Evolutionary conservation across 1,140 invertebrate genomes (phyloP), one percentile per base, ranked within the genome.

Genomic region (Calosoma granatense): DNA sequence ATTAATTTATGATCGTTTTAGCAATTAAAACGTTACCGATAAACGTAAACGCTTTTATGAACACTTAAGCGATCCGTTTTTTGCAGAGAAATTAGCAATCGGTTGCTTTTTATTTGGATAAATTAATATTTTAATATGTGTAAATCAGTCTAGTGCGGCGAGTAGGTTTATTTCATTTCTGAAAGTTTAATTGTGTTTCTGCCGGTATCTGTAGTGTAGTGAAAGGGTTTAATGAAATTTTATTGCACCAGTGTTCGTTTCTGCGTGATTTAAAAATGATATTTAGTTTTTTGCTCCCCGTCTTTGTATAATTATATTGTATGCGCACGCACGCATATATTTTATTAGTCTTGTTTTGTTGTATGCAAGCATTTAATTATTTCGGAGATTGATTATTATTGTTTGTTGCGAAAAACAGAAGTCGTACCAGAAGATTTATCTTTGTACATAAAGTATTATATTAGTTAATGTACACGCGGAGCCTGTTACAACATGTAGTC

Each of bases 161-260:
- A n/a, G 26, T 4, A 14, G 14, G 6, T 14, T 14, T 30, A 30
- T 6, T 30, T 30, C 26, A 30, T 14, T 30, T 4, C 26, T 47
- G 41, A 47, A 47, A 17, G 9, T 47, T 47, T 47, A 11, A 47
- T 6, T 47, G 41, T 47, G 4, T 4, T 4, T 9, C 41, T 6
- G 41, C 41, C 26, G 26, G 26, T 36, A 36, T 6, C 6, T 9
- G 26, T 36, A 36, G 6, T 36, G n/a, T n/a, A 47, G 41, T 9
- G 15, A 47, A 47, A 47, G 41, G 41, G 41, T 47, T 47, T 47
- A 47, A 47, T 47, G 41, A 47, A 47, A 47, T 47, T 47, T 47
- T 47, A 47, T 47, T 47, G 17, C 26, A n/a, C n/a, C n/a, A n/a
- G n/a, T n/a, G n/a, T n/a, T n/a, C n/a, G n/a, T n/a, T n/a, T n/a